Conservation (phyloP, 2,888 invertebrate genomes). For the Dione vanillae region DNA sequence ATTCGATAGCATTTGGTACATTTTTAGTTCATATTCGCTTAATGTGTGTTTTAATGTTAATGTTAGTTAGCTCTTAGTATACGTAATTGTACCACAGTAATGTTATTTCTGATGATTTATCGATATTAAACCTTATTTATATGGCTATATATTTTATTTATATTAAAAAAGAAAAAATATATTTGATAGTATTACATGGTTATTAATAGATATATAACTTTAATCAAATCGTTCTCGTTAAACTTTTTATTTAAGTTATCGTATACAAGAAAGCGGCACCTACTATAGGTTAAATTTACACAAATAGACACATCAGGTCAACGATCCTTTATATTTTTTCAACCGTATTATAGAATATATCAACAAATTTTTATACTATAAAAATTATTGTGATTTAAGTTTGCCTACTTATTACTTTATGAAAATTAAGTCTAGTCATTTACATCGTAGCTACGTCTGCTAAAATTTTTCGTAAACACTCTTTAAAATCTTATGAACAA, state of each 20-base stretch:
- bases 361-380: not conserved
- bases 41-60: slow-evolving; percentile 27
- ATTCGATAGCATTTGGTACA: slow-evolving; percentile 31
- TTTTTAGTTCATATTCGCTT: slow-evolving; percentile 23
- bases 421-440: not conserved
- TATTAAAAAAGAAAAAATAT: too few relatives aligned
- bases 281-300: too few relatives aligned
- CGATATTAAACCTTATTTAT: not conserved
- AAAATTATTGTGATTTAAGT: not conserved
- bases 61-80: not conserved
- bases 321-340: too few relatives aligned
- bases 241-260: too few relatives aligned
- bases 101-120: not conserved
- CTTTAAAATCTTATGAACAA: slow-evolving; percentile 9
- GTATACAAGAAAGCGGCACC: too few relatives aligned
- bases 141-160: too few relatives aligned
- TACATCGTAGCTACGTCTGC: not conserved
- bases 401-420: not conserved
- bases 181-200: too few relatives aligned
- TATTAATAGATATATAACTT: too few relatives aligned
- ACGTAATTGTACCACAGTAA: not conserved
- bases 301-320: too few relatives aligned
- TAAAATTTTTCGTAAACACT: slow-evolving; percentile 4
- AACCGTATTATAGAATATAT: not conserved
- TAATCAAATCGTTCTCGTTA: too few relatives aligned